Percentiles rank a stretch among this genome's conserved stretches.
Conservation (phyloP, 1,140 invertebrate genomes). For the Diploscapter pachys region DNA sequence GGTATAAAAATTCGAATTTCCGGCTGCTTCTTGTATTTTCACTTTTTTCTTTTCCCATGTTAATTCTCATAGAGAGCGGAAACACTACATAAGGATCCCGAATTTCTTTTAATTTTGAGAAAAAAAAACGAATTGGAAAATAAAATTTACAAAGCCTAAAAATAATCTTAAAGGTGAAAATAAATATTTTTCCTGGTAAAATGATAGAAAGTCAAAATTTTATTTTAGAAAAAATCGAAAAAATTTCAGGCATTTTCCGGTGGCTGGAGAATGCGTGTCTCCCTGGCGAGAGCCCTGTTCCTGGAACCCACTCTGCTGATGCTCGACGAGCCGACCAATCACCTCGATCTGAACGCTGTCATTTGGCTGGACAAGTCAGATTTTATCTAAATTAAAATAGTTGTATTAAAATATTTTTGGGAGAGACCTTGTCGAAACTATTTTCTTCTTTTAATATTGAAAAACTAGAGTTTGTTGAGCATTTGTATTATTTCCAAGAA, state of each 20-base stretch:
- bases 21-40: background rate
- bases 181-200: too few species aligned
- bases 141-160: too few species aligned
- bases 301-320: slow-evolving; percentile 88
- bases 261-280: slow-evolving; percentile 97
- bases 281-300: slow-evolving; percentile 73
- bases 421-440: background rate
- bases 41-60: slow-evolving; percentile 21
- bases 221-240: too few species aligned
- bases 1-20: slow-evolving; percentile 60
- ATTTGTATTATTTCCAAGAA: too few species aligned
- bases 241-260: slow-evolving; percentile 73
- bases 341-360: slow-evolving; percentile 90
- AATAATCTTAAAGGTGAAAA: too few species aligned
- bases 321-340: slow-evolving; percentile 86
- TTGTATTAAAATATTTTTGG: background rate
- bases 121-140: too few species aligned
- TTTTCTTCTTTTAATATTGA: background rate
- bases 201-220: too few species aligned
- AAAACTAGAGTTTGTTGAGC: too few species aligned
- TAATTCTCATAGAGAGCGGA: slow-evolving; percentile 91
- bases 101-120: too few species aligned
- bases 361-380: slow-evolving; percentile 96
- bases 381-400: background rate
- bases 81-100: slow-evolving; percentile 71